Evolutionary conservation across 2,797 vertebrate genomes (phyloP), one percentile per base, ranked within the genome.

Genomic region (Triplophysa yarkandensis): DNA sequence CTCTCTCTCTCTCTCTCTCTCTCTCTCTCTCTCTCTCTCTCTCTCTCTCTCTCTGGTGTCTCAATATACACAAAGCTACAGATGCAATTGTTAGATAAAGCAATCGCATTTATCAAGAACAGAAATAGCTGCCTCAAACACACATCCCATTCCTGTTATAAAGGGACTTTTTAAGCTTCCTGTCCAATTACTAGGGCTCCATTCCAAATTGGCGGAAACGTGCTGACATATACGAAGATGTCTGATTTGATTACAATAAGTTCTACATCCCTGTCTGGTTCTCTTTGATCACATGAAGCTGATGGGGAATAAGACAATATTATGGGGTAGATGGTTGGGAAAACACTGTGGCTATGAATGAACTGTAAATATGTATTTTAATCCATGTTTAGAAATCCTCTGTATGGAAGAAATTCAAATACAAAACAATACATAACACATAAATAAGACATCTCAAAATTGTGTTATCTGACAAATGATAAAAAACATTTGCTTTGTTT

Each of bases 161-260:
- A 88, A 82, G 83, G 85, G 82, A 86, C 82, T 90, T 89, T 89
- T 83, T 86, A 78, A 71, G 69, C 58, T 73, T 80, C 78, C 78
- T 58, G 63, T 52, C 72, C 74, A 64, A 68, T 80, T 74, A 73
- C 76, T 74, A 77, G 46, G 2, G 16, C 39, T 41, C 74, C 41
- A 25, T 25, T 72, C 62, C 55, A 39, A 68, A 80, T 76, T 80
- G 78, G 78, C 27, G 28, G 64, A 76, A 68, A 48, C 36, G 48
- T 17, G 55, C 58, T 48, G 63, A 62, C 25, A 23, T 68, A 46
- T 8, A 30, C 23, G n/a, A n/a, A 61, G 23, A 57, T 23, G 41
- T 23, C n/a, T 63, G 57, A 80, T 73, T 80, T 69, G 74, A 62
- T 14, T 10, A 46, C 41, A 13, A 16, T n/a, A 9, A 28, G 48